Percentiles rank a stretch among this genome's conserved stretches.
These are phyloP conservation scores for Drosophila pandora DNA, from an alignment of 1,140 invertebrate genomes.

Conservation along the genomic window DNA sequence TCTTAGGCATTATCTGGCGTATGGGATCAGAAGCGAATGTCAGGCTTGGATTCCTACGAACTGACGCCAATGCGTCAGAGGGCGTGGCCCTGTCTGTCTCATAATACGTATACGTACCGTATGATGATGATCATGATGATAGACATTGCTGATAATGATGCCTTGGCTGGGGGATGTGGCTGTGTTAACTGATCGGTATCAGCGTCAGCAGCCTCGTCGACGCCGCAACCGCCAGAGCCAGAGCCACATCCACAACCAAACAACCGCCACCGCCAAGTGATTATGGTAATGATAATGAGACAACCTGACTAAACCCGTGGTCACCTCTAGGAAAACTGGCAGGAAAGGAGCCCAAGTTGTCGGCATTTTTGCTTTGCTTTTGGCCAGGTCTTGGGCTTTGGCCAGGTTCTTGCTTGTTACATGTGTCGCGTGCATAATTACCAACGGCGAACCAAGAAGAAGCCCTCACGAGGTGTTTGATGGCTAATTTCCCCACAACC, in stretches of 20 bases:
- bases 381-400: slow-evolving; percentile 15
- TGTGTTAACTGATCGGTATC: slow-evolving; percentile 61
- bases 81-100: slow-evolving; percentile 44
- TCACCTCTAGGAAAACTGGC: slow-evolving; percentile 18
- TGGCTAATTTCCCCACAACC: not conserved
- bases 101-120: slow-evolving; percentile 18
- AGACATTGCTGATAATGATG: slow-evolving; percentile 40
- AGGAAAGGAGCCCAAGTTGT: slow-evolving; percentile 4
- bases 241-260: not conserved
- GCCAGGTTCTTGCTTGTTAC: slow-evolving; percentile 23
- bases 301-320: slow-evolving; percentile 55
- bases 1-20: slow-evolving; percentile 21
- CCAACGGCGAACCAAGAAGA: slow-evolving; percentile 17
- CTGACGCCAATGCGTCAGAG: slow-evolving; percentile 57
- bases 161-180: slow-evolving; percentile 7
- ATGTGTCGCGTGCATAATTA: slow-evolving; percentile 80
- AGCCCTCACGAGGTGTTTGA: slow-evolving; percentile 8
- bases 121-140: slow-evolving; percentile 43
- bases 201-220: slow-evolving; percentile 55
- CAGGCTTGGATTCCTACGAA: slow-evolving; percentile 17
- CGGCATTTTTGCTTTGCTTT: slow-evolving; percentile 39
- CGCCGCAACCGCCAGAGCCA: slow-evolving; percentile 44
- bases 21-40: slow-evolving; percentile 39
- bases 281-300: slow-evolving; percentile 79
- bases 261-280: slow-evolving; percentile 62